Evolutionary conservation across 2,797 vertebrate species (phyloP).

Genomic region (Hapalemur alaotrensis): DNA sequence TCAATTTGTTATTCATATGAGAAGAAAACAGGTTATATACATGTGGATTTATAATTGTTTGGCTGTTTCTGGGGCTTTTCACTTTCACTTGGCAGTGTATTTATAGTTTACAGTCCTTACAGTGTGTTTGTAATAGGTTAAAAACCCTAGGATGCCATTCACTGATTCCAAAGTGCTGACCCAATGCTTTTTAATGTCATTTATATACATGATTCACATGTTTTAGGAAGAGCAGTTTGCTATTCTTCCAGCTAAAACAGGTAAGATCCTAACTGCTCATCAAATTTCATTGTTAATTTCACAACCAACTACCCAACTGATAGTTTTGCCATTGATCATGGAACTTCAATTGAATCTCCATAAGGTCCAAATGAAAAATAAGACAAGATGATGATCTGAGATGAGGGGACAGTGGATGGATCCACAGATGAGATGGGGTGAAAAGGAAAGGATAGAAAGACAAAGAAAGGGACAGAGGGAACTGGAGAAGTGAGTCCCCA

Average conservation of each 20-base stretch:
- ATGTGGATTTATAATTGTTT: background rate
- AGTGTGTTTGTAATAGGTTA: background rate
- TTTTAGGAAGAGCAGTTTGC: background rate
- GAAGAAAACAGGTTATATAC: background rate
- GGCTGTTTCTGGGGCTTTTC: background rate
- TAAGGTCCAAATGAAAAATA: background rate
- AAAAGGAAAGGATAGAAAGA: background rate
- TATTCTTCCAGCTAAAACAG: background rate
- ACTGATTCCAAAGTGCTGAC: background rate
- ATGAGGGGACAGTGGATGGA: background rate
- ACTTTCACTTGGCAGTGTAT: background rate
- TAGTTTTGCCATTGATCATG: background rate
- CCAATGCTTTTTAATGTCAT: background rate
- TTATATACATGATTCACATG: background rate
- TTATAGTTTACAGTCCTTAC: background rate
- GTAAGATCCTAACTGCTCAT: background rate
- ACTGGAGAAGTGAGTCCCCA: background rate
- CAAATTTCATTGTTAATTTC: background rate
- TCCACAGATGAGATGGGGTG: background rate
- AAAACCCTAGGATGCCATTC: background rate
- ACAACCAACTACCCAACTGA: background rate
- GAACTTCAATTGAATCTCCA: background rate
- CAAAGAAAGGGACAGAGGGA: background rate
- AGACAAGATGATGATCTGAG: accelerated
- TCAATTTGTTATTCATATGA: background rate